Conservation (phyloP, 2,888 invertebrate species). For the Masnerella sp. region DNA sequence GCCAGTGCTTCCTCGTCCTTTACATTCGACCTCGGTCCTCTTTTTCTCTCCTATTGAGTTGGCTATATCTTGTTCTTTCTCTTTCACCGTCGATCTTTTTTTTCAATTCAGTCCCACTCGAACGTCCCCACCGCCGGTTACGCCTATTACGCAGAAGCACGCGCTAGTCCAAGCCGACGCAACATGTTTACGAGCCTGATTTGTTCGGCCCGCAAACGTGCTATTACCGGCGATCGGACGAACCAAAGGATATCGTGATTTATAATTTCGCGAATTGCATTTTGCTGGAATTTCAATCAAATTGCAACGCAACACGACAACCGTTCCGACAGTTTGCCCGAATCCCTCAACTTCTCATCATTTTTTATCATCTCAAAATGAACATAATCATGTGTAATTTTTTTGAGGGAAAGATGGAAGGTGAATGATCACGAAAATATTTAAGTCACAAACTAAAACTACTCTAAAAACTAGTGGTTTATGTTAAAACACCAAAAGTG, state of each 20-base stretch:
- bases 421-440: too few relatives aligned
- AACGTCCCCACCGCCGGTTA: constrained; percentile 45
- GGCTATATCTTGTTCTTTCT: constrained; percentile 9
- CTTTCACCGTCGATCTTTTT: constrained; percentile 12
- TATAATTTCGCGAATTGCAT: constrained; percentile 51
- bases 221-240: constrained; percentile 48
- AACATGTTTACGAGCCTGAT: constrained; percentile 57
- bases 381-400: too few relatives aligned
- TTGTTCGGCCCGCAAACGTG: constrained; percentile 56
- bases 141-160: constrained; percentile 55
- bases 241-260: constrained; percentile 47
- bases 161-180: constrained; percentile 41
- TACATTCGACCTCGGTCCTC: constrained; percentile 2
- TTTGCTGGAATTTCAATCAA: constrained; percentile 45
- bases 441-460: too few relatives aligned
- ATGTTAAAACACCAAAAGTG: too few relatives aligned
- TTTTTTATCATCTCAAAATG: too few relatives aligned
- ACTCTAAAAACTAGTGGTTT: too few relatives aligned
- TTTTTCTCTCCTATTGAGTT: neutral
- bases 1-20: constrained; percentile 20
- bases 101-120: constrained; percentile 21
- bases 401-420: too few relatives aligned
- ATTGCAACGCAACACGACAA: constrained; percentile 10
- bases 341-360: too few relatives aligned
- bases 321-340: neutral